phyloP scores from a whole-genome alignment of 2,888 invertebrate species.

The Drosophila rellima region DNA sequence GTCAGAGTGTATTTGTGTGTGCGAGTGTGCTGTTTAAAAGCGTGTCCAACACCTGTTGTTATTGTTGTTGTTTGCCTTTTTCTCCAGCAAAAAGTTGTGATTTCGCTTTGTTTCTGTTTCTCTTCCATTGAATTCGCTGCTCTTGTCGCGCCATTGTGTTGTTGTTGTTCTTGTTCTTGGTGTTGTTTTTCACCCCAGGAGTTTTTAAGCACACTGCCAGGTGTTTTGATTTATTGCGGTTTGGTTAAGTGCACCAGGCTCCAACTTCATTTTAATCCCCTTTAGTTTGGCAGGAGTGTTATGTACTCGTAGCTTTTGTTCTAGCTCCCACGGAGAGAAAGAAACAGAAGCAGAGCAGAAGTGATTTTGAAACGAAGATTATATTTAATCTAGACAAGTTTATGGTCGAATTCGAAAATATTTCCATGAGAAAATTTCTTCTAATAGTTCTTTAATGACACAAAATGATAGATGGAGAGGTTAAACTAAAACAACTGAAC shows the following conservation, averaged over 20 bases:
- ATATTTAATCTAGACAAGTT: constrained; percentile 3
- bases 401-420: not conserved
- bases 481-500: no score
- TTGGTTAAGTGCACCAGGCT: constrained; percentile 72
- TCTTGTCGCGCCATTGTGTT: constrained; percentile 31
- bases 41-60: constrained; percentile 73
- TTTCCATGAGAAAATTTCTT: not conserved
- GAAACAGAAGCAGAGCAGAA: not conserved
- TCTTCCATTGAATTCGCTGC: constrained; percentile 36
- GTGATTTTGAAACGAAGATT: constrained; percentile 30
- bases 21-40: constrained; percentile 20
- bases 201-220: constrained; percentile 60
- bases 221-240: constrained; percentile 79
- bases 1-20: constrained; percentile 11
- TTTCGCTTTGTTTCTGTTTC: constrained; percentile 46
- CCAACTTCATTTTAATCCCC: constrained; percentile 74
- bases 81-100: constrained; percentile 56
- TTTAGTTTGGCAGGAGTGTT: constrained; percentile 39
- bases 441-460: constrained; percentile 10
- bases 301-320: constrained; percentile 31
- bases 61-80: constrained; percentile 48
- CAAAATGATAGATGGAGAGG: not conserved
- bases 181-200: constrained; percentile 18
- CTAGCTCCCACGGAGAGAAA: not conserved
- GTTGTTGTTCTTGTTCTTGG: constrained; percentile 25